Conservation (phyloP, 2,797 vertebrate species). For the Crax fasciolata region DNA sequence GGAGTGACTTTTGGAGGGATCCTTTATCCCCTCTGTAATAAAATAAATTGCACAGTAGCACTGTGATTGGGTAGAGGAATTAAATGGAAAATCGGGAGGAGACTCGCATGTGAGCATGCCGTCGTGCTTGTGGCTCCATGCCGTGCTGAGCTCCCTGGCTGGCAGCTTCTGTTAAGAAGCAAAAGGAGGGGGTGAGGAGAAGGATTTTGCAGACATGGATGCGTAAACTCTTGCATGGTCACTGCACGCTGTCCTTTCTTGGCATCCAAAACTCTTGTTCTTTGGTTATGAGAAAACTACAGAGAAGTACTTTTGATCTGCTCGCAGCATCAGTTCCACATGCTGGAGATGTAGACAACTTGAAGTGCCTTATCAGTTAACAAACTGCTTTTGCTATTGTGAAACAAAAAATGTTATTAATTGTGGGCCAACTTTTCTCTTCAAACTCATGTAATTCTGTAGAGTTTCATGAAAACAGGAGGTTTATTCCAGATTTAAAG, state of each 20-base stretch:
- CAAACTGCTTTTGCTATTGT: background rate
- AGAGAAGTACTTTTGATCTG: background rate
- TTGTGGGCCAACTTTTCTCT: background rate
- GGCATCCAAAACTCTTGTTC: background rate
- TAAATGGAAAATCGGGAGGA: conserved; percentile 32
- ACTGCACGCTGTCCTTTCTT: background rate
- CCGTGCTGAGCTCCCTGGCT: background rate
- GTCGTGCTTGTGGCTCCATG: background rate
- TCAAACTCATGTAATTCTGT: background rate
- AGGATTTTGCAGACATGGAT: background rate
- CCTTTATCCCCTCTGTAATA: background rate
- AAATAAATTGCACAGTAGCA: conserved; percentile 18
- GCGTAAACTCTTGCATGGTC: background rate
- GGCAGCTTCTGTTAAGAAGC: background rate
- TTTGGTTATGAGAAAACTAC: background rate
- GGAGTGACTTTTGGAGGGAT: background rate
- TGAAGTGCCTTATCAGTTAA: background rate
- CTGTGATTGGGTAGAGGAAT: conserved; percentile 56
- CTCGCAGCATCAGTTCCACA: background rate
- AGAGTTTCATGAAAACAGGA: background rate
- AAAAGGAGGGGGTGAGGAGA: background rate
- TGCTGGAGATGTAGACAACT: background rate
- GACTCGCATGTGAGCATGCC: background rate
- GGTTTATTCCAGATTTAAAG: background rate
- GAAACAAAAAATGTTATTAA: background rate